Conservation (phyloP, 2,888 invertebrate genomes). For the Oscheius sp. region DNA sequence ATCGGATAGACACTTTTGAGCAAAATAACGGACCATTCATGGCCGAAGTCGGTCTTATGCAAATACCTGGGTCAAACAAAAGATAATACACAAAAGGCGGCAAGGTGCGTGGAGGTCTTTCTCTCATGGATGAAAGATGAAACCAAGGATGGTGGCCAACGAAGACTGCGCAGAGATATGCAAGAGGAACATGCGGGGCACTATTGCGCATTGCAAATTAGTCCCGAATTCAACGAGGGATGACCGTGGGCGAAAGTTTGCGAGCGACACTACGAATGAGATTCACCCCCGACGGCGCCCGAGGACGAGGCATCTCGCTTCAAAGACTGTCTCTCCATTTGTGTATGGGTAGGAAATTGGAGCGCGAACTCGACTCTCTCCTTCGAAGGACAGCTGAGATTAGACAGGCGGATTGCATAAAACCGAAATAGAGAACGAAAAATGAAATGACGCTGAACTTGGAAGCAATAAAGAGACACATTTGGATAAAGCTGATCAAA, state of each 20-base stretch:
- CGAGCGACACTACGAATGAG: background rate
- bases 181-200: background rate
- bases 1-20: too few relatives aligned
- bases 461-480: too few relatives aligned
- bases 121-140: conserved; percentile 22
- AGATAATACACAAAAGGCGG: conserved; percentile 10
- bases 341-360: background rate
- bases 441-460: too few relatives aligned
- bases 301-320: too few relatives aligned
- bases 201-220: conserved; percentile 13
- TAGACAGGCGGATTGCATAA: too few relatives aligned
- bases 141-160: too few relatives aligned
- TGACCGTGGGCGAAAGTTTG: conserved; percentile 7
- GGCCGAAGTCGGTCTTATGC: conserved; percentile 3
- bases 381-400: conserved; percentile 6
- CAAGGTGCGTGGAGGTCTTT: conserved; percentile 16
- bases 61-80: conserved; percentile 19
- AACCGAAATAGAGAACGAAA: background rate
- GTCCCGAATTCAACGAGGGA: conserved; percentile 5
- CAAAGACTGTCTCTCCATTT: too few relatives aligned
- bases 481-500: too few relatives aligned
- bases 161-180: conserved; percentile 18
- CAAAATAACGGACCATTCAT: background rate
- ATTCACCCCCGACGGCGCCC: too few relatives aligned
- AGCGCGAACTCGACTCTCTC: background rate